Evolutionary conservation across 2,888 invertebrate genomes (phyloP).

Genomic region (Macrophya alboannulata): DNA sequence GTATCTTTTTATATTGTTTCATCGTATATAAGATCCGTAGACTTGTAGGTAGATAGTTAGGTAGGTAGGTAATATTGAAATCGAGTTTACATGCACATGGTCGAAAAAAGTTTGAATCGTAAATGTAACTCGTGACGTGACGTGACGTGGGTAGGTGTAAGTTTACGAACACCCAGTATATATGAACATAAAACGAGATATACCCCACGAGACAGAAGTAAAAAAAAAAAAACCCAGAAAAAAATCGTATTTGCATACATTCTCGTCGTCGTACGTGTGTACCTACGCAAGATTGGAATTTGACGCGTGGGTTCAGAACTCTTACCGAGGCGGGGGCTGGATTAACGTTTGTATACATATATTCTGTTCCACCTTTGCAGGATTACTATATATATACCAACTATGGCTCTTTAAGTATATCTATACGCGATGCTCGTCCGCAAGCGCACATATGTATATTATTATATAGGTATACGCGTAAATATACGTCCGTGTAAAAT

Average conservation of each 20-base stretch:
- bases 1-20: background rate
- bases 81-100: background rate
- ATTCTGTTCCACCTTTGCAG: background rate
- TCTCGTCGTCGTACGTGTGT: background rate
- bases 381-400: constrained; percentile 4
- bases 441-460: background rate
- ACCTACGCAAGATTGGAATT: constrained; percentile 41
- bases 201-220: background rate
- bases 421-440: background rate
- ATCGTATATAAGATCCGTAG: too few species aligned
- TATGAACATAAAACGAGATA: background rate
- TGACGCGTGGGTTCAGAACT: constrained; percentile 4
- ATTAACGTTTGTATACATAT: background rate
- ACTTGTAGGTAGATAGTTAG: too few species aligned
- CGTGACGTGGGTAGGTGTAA: constrained; percentile 12
- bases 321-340: background rate
- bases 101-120: background rate
- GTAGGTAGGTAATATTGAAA: background rate
- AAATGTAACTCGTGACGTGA: background rate
- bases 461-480: background rate
- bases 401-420: background rate
- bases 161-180: background rate
- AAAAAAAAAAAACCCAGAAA: background rate
- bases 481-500: background rate
- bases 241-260: constrained; percentile 10